Conservation (phyloP, 2,113 vertebrate genomes). For the Benitochromis conjunctus region DNA sequence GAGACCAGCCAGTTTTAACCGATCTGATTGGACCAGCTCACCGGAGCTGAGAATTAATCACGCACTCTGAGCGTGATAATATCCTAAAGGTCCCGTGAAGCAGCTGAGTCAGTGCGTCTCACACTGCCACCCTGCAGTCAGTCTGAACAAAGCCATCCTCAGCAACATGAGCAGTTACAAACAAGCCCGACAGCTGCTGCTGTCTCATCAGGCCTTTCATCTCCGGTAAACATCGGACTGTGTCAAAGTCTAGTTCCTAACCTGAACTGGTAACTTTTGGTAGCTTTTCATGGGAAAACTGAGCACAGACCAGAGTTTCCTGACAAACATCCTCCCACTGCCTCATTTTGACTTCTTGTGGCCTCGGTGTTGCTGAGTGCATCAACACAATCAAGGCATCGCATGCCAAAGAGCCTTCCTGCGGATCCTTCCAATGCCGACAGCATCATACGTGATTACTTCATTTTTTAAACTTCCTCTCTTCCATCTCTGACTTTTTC, state of each 20-base stretch:
- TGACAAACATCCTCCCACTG: neutral
- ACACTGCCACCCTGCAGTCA: neutral
- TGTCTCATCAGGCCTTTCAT: neutral
- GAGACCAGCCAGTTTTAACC: neutral
- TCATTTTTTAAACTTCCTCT: neutral
- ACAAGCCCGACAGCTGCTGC: neutral
- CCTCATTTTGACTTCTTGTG: neutral
- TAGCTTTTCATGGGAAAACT: neutral
- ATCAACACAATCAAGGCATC: neutral
- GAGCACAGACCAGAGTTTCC: neutral
- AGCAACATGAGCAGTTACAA: neutral
- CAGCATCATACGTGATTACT: neutral
- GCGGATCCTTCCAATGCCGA: neutral
- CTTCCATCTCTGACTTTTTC: neutral
- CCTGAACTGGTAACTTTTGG: no score
- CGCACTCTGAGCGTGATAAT: neutral
- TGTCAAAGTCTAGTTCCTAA: no score
- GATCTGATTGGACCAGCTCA: neutral
- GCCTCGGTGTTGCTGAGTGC: neutral
- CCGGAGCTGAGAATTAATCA: neutral
- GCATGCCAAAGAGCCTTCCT: neutral
- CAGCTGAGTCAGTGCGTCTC: neutral
- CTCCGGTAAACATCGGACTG: neutral
- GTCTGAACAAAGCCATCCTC: neutral
- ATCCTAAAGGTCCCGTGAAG: neutral